A percentile compares a stretch with the other conserved stretches of the same genome.
Evolutionary conservation across 2,797 vertebrate species (phyloP).

Genomic region (Oreonectes daqikongensis): DNA sequence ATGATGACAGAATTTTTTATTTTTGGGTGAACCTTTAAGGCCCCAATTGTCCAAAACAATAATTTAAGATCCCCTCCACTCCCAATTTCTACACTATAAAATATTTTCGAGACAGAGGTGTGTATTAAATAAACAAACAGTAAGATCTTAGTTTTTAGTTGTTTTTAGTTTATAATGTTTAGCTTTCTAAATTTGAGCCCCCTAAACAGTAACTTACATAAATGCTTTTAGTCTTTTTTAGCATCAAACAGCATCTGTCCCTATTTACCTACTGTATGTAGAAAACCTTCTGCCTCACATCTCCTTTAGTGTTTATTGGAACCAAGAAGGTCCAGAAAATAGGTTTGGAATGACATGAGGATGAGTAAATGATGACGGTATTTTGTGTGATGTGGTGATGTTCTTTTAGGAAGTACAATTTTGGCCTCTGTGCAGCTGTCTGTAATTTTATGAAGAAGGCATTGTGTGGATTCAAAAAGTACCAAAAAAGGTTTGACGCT

Average conservation of each 20-base stretch:
- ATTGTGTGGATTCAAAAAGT: slow-evolving; percentile 35
- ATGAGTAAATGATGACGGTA: neutral
- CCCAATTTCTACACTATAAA: too few relatives aligned
- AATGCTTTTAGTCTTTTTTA: neutral
- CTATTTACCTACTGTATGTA: neutral
- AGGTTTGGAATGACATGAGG: neutral
- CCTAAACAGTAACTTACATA: neutral
- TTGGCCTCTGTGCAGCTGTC: slow-evolving; percentile 33
- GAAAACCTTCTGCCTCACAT: too few relatives aligned
- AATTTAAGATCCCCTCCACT: too few relatives aligned
- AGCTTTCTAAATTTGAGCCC: too few relatives aligned
- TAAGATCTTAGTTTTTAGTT: too few relatives aligned
- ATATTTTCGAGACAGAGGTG: too few relatives aligned
- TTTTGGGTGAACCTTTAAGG: too few relatives aligned
- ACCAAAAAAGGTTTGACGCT: slow-evolving; percentile 64
- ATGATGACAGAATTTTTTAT: too few relatives aligned
- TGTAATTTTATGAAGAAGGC: slow-evolving; percentile 40
- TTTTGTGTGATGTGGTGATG: too few relatives aligned
- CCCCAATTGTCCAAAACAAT: too few relatives aligned
- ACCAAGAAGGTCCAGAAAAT: neutral
- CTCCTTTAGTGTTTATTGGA: neutral
- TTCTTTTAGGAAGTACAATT: neutral
- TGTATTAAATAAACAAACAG: too few relatives aligned
- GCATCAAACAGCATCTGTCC: neutral
- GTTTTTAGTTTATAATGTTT: too few relatives aligned